These are phyloP conservation scores for Naso thynnoides DNA, from an alignment of 2,797 vertebrate genomes.

Conservation along the genomic window DNA sequence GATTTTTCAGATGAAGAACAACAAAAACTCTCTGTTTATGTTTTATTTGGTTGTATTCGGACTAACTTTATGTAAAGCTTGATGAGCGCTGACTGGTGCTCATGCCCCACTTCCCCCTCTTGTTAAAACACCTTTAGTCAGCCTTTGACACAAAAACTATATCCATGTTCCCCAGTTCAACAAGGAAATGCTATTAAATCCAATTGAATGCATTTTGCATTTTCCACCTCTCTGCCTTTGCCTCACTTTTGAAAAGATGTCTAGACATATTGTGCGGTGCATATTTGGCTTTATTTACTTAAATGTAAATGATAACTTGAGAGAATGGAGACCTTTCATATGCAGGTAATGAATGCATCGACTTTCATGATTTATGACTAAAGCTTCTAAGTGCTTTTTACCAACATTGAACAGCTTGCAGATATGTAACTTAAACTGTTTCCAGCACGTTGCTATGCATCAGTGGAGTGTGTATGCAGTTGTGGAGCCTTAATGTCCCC, in stretches of 20 bases:
- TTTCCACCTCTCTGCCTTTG: constrained; percentile 1
- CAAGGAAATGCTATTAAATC: constrained; percentile 35
- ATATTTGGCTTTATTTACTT: constrained; percentile 29
- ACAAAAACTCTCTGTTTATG: constrained; percentile 1
- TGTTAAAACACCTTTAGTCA: constrained; percentile 31
- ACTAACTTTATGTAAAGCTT: constrained; percentile 27
- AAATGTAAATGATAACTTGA: constrained; percentile 8
- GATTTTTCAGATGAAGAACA: constrained; percentile 36
- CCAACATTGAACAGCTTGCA: constrained; percentile 20
- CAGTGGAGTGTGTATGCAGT: neutral
- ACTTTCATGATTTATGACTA: constrained; percentile 3
- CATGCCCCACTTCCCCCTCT: constrained; percentile 33
- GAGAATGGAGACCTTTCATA: constrained; percentile 9
- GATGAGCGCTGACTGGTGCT: constrained; percentile 31
- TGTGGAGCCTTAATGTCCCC: constrained; percentile 13
- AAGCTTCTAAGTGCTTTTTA: constrained; percentile 25
- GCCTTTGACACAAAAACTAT: constrained; percentile 9
- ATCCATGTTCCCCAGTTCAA: constrained; percentile 13
- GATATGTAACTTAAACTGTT: constrained; percentile 37
- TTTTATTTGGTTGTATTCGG: constrained; percentile 13
- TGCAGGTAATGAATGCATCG: constrained; percentile 26
- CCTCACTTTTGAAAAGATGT: constrained; percentile 37
- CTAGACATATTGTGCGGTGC: constrained; percentile 29
- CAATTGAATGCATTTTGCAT: constrained; percentile 16
- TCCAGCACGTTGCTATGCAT: neutral